Percentiles rank a stretch among this genome's conserved stretches.
phyloP scores from a whole-genome alignment of 2,113 vertebrate genomes.

The Pantherophis guttatus region DNA sequence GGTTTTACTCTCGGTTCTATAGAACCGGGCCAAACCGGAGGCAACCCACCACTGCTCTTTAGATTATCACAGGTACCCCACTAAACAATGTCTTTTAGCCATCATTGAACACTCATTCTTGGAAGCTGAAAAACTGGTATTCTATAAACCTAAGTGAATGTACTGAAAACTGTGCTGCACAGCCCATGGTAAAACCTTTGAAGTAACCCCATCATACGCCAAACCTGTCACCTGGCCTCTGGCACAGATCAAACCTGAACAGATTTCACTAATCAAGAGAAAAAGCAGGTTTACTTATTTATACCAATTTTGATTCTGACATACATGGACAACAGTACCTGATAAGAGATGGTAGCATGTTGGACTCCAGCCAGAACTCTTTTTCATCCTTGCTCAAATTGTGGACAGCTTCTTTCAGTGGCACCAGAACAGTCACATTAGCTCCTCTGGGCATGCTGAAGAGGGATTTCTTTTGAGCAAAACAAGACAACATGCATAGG shows the following conservation, averaged over 20 bases:
- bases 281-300: not conserved
- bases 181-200: not conserved
- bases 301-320: not conserved
- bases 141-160: not conserved
- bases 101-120: not conserved
- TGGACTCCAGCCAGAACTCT: conserved; percentile 75
- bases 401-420: conserved; percentile 67
- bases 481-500: conserved; percentile 52
- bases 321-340: conserved; percentile 62
- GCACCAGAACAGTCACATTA: conserved; percentile 82
- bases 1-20: too few species aligned
- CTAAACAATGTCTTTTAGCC: not conserved
- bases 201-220: not conserved
- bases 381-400: conserved; percentile 63
- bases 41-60: not conserved
- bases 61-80: not conserved
- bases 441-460: conserved; percentile 65
- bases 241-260: not conserved
- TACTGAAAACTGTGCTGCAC: not conserved
- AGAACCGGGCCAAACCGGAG: too few species aligned
- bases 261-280: not conserved
- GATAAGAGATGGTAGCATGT: conserved; percentile 75
- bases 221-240: not conserved
- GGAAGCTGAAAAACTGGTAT: not conserved
- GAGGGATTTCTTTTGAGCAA: conserved; percentile 66